Base-by-base conservation (phyloP, 2,113 vertebrate species). In the Vidua chalybeata region DNA sequence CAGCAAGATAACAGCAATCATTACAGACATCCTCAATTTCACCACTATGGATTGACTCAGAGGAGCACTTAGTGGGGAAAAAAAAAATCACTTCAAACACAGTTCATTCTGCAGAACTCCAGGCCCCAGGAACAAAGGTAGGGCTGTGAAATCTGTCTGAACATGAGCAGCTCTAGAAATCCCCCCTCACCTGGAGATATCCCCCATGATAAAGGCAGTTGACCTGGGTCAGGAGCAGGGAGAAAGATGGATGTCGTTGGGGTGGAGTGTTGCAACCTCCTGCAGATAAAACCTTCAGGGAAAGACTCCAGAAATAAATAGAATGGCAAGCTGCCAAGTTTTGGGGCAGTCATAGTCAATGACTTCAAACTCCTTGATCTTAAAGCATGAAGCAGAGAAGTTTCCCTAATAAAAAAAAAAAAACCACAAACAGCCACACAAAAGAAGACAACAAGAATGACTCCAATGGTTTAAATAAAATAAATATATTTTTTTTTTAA, bases 281-380 rank as follows among this genome's bases (percentile, higher is more conserved):
- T 83, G 77, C 59, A 92, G 94, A 95, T 95, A 93, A 97, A 92
- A 76, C 86, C 92, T 89, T 56, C 64, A 96, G 87, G 71, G 85
- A 94, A 59, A 86, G 79, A 62, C 69, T 95, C 77, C 83, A 95
- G 84, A 95, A 96, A 96, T 85, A 97, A 96, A 81, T 0, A 95
- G 63, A 80, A 91, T 58, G 88, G 94, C 87, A 91, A 71, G 39
- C 31, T 80, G 94, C 91, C 93, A 94, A 35, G 52, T 59, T 69
- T 51, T 41, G 71, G 68, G 61, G 39, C 72, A 74, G 41, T 55
- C 28, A 22, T 26, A 69, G 45, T n/a, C 46, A 77, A 33, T 31
- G 23, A 91, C 62, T 87, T 69, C 49, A 82, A 79, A 52, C 27
- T 69, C 68, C 78, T 95, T 93, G 67, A 91, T 96, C 84, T 93